Evolutionary conservation across 2,113 vertebrate genomes (phyloP), one percentile per base, ranked within the genome.

Genomic region (Parus major): DNA sequence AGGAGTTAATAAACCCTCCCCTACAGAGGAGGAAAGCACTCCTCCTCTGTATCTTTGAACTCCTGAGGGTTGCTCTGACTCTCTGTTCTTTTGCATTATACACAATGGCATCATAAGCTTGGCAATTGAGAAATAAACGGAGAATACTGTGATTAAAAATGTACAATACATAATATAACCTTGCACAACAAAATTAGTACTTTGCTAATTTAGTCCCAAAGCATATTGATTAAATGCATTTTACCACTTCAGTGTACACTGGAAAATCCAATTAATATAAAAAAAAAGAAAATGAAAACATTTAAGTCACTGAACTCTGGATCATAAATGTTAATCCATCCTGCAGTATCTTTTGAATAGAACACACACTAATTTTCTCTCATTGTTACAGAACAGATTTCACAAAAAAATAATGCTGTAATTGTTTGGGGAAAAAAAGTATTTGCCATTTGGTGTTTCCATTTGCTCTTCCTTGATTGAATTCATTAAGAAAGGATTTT

Each of bases 161-260:
- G 90, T 96, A 88, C 96, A 96, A 96, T 95, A 96, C 29, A 64
- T 90, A 95, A 86, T 73, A 85, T 97, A 96, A 97, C 88, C 93
- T 97, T 95, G 94, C 86, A 87, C 92, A 97, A 96, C 93, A 96
- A 96, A 98, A 97, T 95, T 83, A 95, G 93, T 94, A 84, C 93
- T 97, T 96, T 97, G 89, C 78, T 97, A 96, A 98, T 97, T 94
- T 96, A 92, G 94, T 97, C 90, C 94, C 95, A 96, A 96, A 94
- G 86, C 92, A 56, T 98, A 97, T 97, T 95, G 98, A 98, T 97
- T 96, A 96, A 97, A 96, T 96, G 91, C 81, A 92, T 97, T 96
- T 97, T 96, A 94, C 91, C 60, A 92, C 84, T 88, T 97, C 94
- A 95, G 93, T 91, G 84, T 96, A 95, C 94, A 95, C 75, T 97